phyloP scores from a whole-genome alignment of 2,113 vertebrate genomes.

The Heteronetta atricapilla region DNA sequence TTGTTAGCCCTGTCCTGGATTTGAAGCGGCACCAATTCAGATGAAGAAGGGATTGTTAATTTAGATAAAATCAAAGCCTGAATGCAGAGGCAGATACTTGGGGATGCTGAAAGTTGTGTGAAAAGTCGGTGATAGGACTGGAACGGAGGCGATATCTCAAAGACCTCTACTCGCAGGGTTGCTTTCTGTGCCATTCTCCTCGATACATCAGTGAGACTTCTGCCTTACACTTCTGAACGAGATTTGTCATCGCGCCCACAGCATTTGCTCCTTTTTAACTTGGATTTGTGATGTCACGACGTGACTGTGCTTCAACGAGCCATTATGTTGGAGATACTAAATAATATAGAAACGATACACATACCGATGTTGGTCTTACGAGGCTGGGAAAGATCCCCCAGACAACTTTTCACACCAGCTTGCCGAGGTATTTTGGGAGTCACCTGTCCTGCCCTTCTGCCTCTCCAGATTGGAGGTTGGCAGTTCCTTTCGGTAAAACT shows the following conservation, averaged over 20 bases:
- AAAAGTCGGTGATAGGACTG: too few relatives aligned
- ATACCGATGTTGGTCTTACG: rapidly evolving
- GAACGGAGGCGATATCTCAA: rapidly evolving
- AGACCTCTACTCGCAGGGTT: too few relatives aligned
- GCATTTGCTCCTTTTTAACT: background rate
- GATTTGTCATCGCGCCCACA: rapidly evolving
- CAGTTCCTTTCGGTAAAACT: background rate
- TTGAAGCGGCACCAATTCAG: background rate
- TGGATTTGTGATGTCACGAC: rapidly evolving
- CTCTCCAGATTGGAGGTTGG: background rate
- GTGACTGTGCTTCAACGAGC: background rate
- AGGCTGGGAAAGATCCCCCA: background rate
- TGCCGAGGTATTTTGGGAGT: background rate
- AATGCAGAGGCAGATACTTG: background rate
- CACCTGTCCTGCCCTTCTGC: background rate
- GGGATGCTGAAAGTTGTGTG: background rate
- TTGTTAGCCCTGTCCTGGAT: background rate
- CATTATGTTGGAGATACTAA: background rate
- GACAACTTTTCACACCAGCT: background rate
- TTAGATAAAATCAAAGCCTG: background rate
- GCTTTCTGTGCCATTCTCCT: background rate
- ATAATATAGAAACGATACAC: background rate
- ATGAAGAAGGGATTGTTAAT: background rate
- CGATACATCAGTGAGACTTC: background rate
- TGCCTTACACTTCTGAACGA: rapidly evolving